phyloP scores from a whole-genome alignment of 2,797 vertebrate species.

The Spheniscus humboldti region DNA sequence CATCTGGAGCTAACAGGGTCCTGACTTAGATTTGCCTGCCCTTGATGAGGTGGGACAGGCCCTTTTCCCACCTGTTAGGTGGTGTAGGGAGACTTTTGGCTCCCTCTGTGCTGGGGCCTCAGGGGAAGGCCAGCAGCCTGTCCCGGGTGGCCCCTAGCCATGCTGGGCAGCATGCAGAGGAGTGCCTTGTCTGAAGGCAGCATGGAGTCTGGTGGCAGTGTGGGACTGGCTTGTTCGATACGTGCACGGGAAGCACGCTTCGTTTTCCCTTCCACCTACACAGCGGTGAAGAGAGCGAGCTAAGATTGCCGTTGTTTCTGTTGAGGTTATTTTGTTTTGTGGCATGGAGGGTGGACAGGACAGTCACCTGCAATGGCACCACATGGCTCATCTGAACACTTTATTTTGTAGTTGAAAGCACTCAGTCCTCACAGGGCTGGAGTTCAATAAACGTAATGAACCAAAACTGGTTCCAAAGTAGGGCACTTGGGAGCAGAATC shows the following conservation, averaged over 20 bases:
- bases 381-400: background rate
- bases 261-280: background rate
- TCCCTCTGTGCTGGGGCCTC: background rate
- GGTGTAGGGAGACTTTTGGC: background rate
- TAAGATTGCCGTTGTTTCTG: background rate
- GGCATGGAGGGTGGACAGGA: background rate
- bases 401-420: background rate
- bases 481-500: background rate
- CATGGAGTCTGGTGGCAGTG: background rate
- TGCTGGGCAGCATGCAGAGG: rapidly evolving
- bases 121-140: background rate
- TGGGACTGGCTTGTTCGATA: rapidly evolving
- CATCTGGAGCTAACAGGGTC: background rate
- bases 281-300: rapidly evolving
- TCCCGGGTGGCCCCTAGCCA: background rate
- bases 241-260: rapidly evolving
- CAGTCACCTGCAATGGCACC: background rate
- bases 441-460: background rate
- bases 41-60: background rate
- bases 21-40: background rate
- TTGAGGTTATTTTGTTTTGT: background rate
- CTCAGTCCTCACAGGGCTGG: background rate
- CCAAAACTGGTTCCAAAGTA: background rate
- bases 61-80: rapidly evolving
- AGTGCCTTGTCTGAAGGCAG: background rate